Evolutionary conservation across 2,888 invertebrate genomes (phyloP).

Genomic region (Tenthredo livida): DNA sequence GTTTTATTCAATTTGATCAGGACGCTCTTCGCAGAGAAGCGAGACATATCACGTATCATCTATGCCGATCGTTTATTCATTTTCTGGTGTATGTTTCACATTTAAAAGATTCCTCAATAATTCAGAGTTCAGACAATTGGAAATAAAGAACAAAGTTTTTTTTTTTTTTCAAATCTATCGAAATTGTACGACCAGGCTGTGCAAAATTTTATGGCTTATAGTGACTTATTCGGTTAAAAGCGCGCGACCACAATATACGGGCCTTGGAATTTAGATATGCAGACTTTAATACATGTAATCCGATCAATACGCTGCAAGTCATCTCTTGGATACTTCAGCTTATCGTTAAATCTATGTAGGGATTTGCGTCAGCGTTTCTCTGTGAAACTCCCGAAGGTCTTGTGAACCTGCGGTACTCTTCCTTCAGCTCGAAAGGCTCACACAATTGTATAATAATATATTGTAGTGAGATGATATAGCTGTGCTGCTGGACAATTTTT

Average conservation of each 20-base stretch:
- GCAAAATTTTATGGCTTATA: neutral
- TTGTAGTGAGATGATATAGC: neutral
- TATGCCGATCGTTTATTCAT: too few relatives aligned
- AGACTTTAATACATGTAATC: neutral
- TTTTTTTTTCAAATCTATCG: neutral
- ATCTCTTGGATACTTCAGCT: neutral
- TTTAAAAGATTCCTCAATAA: neutral
- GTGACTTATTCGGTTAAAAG: neutral
- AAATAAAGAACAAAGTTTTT: neutral
- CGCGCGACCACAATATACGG: neutral
- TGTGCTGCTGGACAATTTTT: neutral
- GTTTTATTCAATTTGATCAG: too few relatives aligned
- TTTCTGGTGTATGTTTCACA: too few relatives aligned
- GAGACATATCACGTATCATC: too few relatives aligned
- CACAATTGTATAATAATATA: neutral
- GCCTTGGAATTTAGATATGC: neutral
- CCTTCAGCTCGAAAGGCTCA: neutral
- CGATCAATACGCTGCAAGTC: neutral
- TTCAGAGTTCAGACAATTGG: neutral
- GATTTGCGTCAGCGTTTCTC: neutral
- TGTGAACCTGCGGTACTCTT: neutral
- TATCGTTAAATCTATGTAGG: neutral
- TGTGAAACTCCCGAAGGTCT: neutral
- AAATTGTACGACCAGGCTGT: neutral
- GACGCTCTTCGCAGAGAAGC: too few relatives aligned